phyloP scores from a whole-genome alignment of 1,140 invertebrate species.

The Latrodectus geometricus region DNA sequence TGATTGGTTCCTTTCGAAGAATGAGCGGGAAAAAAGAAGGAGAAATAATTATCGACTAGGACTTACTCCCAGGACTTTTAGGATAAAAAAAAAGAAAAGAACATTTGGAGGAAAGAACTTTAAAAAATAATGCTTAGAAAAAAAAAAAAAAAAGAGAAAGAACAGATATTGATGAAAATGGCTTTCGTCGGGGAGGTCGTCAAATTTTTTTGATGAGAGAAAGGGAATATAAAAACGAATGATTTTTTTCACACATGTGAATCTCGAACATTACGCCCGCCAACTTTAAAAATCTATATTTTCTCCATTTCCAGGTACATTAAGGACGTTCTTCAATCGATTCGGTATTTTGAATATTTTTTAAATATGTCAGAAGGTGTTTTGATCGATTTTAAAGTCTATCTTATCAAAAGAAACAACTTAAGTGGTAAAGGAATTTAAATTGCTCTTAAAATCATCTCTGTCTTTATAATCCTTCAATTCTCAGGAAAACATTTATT shows the following conservation, averaged over 20 bases:
- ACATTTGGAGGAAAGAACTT: not conserved
- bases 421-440: too few relatives aligned
- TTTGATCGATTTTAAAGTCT: too few relatives aligned
- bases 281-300: not conserved
- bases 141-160: not conserved
- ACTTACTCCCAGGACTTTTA: too few relatives aligned
- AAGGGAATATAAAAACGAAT: too few relatives aligned
- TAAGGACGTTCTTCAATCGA: not conserved
- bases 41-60: constrained; percentile 44
- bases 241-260: not conserved
- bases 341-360: too few relatives aligned
- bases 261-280: not conserved
- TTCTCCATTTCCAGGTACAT: not conserved
- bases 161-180: constrained; percentile 34
- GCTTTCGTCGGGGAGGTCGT: constrained; percentile 13
- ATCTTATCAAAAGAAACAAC: too few relatives aligned
- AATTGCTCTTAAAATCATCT: too few relatives aligned
- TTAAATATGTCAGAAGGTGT: too few relatives aligned
- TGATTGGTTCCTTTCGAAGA: constrained; percentile 47
- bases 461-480: too few relatives aligned
- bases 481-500: too few relatives aligned
- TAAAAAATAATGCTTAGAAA: not conserved
- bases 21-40: not conserved
- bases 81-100: not conserved
- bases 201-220: constrained; percentile 8